Conservation (phyloP, 2,797 vertebrate species). For the Thaleichthys pacificus region DNA sequence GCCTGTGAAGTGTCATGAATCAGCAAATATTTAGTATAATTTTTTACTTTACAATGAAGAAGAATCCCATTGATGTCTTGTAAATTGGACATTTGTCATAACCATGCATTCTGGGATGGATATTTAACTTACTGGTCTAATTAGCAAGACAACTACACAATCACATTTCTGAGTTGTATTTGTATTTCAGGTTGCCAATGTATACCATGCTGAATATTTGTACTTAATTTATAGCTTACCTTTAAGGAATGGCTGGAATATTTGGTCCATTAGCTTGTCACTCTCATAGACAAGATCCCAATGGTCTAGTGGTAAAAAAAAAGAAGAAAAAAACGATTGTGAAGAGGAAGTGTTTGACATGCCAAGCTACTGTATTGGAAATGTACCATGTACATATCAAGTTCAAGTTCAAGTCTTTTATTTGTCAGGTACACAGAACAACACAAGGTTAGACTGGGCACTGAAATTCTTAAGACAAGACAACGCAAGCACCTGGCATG, state of each 20-base stretch:
- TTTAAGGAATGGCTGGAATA: constrained; percentile 69
- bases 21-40: background rate
- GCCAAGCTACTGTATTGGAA: background rate
- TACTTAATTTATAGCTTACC: constrained; percentile 51
- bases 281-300: constrained; percentile 72
- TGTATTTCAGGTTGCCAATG: background rate
- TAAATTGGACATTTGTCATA: background rate
- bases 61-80: background rate
- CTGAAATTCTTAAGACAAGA: too few species aligned
- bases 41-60: background rate
- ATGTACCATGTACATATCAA: background rate
- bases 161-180: too few species aligned
- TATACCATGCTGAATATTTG: background rate
- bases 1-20: constrained; percentile 58
- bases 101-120: too few species aligned
- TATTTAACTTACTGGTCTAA: too few species aligned
- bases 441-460: too few species aligned
- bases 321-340: background rate
- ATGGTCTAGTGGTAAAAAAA: constrained; percentile 41
- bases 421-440: too few species aligned
- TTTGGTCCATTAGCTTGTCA: constrained; percentile 61
- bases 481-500: too few species aligned
- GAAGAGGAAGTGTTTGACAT: background rate
- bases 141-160: too few species aligned
- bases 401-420: too few species aligned